Evolutionary conservation across 2,888 invertebrate species (phyloP).

Genomic region (Coleophora deauratella): DNA sequence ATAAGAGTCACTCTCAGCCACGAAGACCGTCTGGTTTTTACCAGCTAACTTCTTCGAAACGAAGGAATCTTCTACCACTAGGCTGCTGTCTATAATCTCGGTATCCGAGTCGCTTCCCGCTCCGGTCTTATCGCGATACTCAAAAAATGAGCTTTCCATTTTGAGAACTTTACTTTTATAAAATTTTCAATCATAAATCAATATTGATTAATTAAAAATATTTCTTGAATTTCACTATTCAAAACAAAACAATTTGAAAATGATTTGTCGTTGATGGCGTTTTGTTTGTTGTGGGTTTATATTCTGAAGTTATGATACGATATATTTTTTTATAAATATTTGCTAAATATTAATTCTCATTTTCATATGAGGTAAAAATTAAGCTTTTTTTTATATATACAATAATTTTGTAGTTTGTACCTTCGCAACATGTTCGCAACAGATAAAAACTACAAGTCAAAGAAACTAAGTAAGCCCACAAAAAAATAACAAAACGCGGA

Average conservation of each 20-base stretch:
- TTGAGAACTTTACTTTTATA: constrained; percentile 10
- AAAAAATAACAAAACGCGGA: too few relatives aligned
- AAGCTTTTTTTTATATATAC: too few relatives aligned
- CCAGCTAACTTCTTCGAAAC: constrained; percentile 27
- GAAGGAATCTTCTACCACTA: constrained; percentile 33
- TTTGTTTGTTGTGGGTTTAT: too few relatives aligned
- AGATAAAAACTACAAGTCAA: too few relatives aligned
- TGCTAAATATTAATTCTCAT: too few relatives aligned
- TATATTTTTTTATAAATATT: too few relatives aligned
- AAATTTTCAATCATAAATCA: background rate
- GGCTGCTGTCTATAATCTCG: constrained; percentile 54
- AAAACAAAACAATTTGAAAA: constrained; percentile 27
- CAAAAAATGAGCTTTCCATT: constrained; percentile 61
- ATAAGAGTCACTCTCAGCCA: constrained; percentile 55
- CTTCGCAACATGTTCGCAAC: too few relatives aligned
- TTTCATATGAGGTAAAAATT: too few relatives aligned
- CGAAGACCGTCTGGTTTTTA: constrained; percentile 47
- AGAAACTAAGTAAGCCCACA: too few relatives aligned
- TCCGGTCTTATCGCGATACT: constrained; percentile 47
- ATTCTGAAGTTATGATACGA: too few relatives aligned
- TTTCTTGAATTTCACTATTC: background rate
- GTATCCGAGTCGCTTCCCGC: constrained; percentile 41
- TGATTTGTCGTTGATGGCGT: constrained; percentile 28
- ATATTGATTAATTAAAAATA: background rate
- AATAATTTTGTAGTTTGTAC: too few relatives aligned